Evolutionary conservation across 1,140 invertebrate species (phyloP).

Genomic region (Drosophila watanabei): DNA sequence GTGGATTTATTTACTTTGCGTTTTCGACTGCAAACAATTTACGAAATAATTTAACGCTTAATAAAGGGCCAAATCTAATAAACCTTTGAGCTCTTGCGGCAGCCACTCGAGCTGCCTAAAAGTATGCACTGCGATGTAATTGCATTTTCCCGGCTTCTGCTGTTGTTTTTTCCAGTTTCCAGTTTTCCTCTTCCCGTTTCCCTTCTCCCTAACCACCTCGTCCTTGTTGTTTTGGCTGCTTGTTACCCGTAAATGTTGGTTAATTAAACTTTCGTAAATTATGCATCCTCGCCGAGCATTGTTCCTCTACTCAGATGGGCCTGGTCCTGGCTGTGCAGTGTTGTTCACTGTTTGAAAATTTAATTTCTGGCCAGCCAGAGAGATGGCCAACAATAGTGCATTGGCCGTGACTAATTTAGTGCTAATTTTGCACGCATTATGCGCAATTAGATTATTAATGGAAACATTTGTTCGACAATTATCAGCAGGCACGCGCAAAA

Average conservation of each 20-base stretch:
- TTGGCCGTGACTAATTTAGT: conserved; percentile 78
- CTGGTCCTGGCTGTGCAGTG: conserved; percentile 5
- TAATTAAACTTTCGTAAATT: conserved; percentile 82
- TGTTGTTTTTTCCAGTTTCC: conserved; percentile 32
- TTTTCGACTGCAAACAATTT: conserved; percentile 76
- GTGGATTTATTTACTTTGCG: conserved; percentile 71
- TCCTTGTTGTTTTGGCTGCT: conserved; percentile 46
- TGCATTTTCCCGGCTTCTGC: conserved; percentile 62
- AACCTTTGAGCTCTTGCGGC: conserved; percentile 81
- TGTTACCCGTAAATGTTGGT: conserved; percentile 77
- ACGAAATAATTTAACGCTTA: conserved; percentile 83
- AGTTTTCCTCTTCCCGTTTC: background rate
- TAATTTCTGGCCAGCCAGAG: conserved; percentile 47
- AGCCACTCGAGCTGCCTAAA: conserved; percentile 53
- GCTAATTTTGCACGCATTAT: conserved; percentile 80
- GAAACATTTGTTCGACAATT: conserved; percentile 80
- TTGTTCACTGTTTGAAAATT: conserved; percentile 58
- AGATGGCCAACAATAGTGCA: conserved; percentile 45
- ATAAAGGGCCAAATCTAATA: conserved; percentile 83
- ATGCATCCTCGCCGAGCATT: conserved; percentile 55
- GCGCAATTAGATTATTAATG: conserved; percentile 83
- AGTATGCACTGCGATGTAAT: conserved; percentile 76
- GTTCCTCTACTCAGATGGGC: conserved; percentile 6
- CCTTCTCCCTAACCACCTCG: conserved; percentile 3
- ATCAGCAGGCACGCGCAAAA: conserved; percentile 56